Conservation (phyloP, 2,888 invertebrate genomes). For the Gymnocheta viridis region DNA sequence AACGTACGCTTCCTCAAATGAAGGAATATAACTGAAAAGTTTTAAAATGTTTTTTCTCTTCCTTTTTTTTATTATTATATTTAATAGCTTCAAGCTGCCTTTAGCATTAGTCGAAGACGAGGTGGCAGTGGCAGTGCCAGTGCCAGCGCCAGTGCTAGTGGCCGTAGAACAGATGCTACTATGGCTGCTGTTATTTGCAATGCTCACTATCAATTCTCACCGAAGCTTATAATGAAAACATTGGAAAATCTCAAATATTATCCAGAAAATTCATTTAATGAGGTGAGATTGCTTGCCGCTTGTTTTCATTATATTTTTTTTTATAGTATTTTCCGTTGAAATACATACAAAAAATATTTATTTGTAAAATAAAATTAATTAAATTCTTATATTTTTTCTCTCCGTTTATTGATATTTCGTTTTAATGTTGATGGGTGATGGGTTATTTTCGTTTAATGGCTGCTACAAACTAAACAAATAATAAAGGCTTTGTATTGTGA, state of each 20-base stretch:
- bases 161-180: slow-evolving; percentile 28
- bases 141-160: slow-evolving; percentile 24
- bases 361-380: slow-evolving; percentile 42
- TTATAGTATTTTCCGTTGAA: slow-evolving; percentile 26
- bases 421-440: slow-evolving; percentile 21
- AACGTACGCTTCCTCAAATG: neutral
- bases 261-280: slow-evolving; percentile 78
- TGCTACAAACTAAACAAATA: slow-evolving; percentile 7
- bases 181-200: slow-evolving; percentile 51
- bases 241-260: slow-evolving; percentile 78
- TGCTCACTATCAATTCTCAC: slow-evolving; percentile 81
- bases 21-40: neutral
- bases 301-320: slow-evolving; percentile 4
- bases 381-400: slow-evolving; percentile 21
- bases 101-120: slow-evolving; percentile 72
- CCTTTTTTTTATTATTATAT: slow-evolving; percentile 11
- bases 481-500: slow-evolving; percentile 88
- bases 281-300: slow-evolving; percentile 72
- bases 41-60: neutral
- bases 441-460: slow-evolving; percentile 23
- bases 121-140: slow-evolving; percentile 17
- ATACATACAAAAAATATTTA: slow-evolving; percentile 22
- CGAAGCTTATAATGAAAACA: slow-evolving; percentile 80
- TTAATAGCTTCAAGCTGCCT: slow-evolving; percentile 77
- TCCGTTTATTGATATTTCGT: slow-evolving; percentile 5